Evolutionary conservation across 2,113 vertebrate species (phyloP).

Genomic region (Columbina picui): DNA sequence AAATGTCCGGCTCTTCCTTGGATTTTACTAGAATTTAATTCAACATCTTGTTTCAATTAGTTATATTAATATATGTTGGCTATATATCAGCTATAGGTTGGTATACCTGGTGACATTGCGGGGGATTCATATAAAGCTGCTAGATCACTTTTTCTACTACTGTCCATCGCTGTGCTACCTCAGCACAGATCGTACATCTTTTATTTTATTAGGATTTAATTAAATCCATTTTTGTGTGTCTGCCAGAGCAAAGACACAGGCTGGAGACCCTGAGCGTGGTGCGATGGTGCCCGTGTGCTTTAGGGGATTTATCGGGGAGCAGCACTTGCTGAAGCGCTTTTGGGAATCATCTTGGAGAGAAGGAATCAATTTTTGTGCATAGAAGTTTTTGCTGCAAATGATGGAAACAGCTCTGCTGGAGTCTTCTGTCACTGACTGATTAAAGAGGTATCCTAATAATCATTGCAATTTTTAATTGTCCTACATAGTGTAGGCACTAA

Average conservation of each 20-base stretch:
- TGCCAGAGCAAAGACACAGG: background rate
- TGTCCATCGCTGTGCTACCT: background rate
- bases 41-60: background rate
- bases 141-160: background rate
- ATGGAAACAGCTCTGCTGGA: background rate
- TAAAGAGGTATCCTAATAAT: background rate
- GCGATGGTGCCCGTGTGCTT: background rate
- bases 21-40: background rate
- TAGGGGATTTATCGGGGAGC: background rate
- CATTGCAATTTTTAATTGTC: background rate
- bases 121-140: background rate
- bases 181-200: background rate
- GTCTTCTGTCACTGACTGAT: background rate
- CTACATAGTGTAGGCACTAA: background rate
- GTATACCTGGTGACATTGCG: background rate
- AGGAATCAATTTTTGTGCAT: background rate
- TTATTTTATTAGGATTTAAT: background rate
- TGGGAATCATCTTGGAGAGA: background rate
- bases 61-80: background rate
- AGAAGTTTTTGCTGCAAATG: background rate
- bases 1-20: background rate
- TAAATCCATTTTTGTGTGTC: background rate
- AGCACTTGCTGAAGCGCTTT: background rate
- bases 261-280: background rate
- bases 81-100: background rate